Base-by-base conservation (phyloP, 2,888 invertebrate species). In the Halictus ligatus region DNA sequence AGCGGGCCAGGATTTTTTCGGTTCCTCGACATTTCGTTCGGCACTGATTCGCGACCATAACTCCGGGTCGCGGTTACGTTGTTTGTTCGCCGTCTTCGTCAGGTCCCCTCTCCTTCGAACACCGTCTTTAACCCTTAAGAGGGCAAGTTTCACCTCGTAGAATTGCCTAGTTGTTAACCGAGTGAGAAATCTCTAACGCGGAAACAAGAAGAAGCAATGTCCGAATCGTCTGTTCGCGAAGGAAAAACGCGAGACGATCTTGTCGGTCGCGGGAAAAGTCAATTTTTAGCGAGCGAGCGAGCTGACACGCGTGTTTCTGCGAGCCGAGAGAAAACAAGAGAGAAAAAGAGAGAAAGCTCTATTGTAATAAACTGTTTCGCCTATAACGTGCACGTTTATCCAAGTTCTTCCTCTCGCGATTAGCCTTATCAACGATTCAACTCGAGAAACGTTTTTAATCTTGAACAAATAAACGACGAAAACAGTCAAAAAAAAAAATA, bases 341-440 rank as follows among this genome's bases (percentile, higher is more conserved):
- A 46, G 21, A 72, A 13, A 46, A 0, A 46, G 46, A 72, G 72
- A 73, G 13, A 48, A 69, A 71, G 29, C 25, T 29, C 60, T 18
- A 69, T 25, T 60, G 60, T 54, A 67, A 64, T 54, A 67, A 64
- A 75, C 46, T 54, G 81, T 71, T 86, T 75, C 71, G 72, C 72
- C 60, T 77, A 43, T 76, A 60, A 81, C 73, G 21, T 79, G 85
- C 85, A 79, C 85, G 85, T 81, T 81, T 85, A 85, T 85, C 86
- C 86, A 86, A 86, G 85, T 82, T 86, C 86, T 86, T 86, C 86
- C 85, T 81, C 85, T 85, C 85, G 75, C 73, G 78, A 81, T 75
- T 71, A 78, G 76, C 85, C 74, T 81, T 84, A 64, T 75, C 50
- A 69, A 86, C 81, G 78, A 69, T 81, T 75, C 60, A 72, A 71